Evolutionary conservation across 2,888 invertebrate genomes (phyloP), one percentile per base, ranked within the genome.

Genomic region (Volucella inflata): DNA sequence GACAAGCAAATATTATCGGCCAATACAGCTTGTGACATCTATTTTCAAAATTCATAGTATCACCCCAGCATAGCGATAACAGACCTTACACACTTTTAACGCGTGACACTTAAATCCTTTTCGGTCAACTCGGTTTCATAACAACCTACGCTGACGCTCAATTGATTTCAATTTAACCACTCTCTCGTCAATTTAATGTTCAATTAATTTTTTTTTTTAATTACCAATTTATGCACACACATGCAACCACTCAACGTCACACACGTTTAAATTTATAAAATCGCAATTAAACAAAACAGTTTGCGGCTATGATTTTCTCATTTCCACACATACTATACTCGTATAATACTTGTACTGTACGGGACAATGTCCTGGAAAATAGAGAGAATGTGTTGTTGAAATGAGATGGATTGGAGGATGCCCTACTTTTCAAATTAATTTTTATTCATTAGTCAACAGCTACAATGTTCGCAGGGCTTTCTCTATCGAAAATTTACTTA

Each of bases 201-300:
- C 11, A 62, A 55, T 55, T 53, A 42, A 53, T 44, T 57, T 44
- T 44, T 46, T 42, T 64, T 79, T 59, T 48, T 75, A 83, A 79
- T 83, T 70, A 79, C 68, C 74, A 17, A 79, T 74, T 79, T 83
- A 79, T 83, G 74, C 62, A 64, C 46, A 62, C 79, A 67, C 83
- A 70, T 55, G 72, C 50, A 68, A 53, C 17, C 83, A 74, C 70
- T 70, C 71, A 60, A 59, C 60, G 51, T 40, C 55, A 17, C 57
- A 64, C 36, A 44, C n/a, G 30, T 30, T 30, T 51, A 14, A n/a
- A 46, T 57, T 21, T 40, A 64, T 64, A 21, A 70, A 70, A 57
- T 64, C 53, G 74, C 64, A 83, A 83, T 83, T 79, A 70, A 75
- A 74, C 46, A 65, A 72, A 79, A 72, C 40, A 53, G 14, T 79